Evolutionary conservation across 2,888 invertebrate species (phyloP).

Genomic region (Neelides folsomi): DNA sequence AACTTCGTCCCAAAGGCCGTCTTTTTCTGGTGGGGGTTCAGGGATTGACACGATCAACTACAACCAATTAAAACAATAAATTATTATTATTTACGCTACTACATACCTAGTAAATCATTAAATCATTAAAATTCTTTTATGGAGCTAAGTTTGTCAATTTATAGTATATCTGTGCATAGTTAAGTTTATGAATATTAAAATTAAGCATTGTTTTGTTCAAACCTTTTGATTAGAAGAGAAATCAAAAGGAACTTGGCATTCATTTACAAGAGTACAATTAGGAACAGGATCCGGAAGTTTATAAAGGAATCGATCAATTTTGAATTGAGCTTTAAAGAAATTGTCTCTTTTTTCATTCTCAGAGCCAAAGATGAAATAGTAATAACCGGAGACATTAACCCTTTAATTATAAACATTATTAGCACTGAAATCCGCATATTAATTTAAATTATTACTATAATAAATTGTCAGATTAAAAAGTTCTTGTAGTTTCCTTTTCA

Average conservation of each 20-base stretch:
- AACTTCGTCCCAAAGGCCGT: conserved; percentile 58
- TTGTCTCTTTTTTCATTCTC: conserved; percentile 49
- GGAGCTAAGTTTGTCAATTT: no score
- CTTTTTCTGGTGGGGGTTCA: conserved; percentile 34
- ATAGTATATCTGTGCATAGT: no score
- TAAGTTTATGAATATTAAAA: background rate
- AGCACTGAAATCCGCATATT: no score
- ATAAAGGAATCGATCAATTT: conserved; percentile 23
- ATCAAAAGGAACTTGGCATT: conserved; percentile 23
- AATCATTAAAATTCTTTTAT: no score
- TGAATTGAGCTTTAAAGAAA: conserved; percentile 15
- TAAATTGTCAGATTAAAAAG: no score
- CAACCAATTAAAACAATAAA: background rate
- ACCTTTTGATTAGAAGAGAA: conserved; percentile 30
- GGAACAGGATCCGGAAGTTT: conserved; percentile 21
- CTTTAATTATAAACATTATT: conserved; percentile 35
- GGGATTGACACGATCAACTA: conserved; percentile 28
- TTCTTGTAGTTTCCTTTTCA: no score
- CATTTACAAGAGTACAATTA: conserved; percentile 22
- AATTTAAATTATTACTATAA: no score
- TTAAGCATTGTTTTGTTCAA: no score
- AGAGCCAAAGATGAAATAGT: conserved; percentile 69
- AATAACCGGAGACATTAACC: conserved; percentile 61
- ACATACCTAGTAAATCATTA: no score
- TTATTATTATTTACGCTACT: background rate